Evolutionary conservation across 2,797 vertebrate genomes (phyloP), one percentile per base, ranked within the genome.

Genomic region (Lacerta bilineata): DNA sequence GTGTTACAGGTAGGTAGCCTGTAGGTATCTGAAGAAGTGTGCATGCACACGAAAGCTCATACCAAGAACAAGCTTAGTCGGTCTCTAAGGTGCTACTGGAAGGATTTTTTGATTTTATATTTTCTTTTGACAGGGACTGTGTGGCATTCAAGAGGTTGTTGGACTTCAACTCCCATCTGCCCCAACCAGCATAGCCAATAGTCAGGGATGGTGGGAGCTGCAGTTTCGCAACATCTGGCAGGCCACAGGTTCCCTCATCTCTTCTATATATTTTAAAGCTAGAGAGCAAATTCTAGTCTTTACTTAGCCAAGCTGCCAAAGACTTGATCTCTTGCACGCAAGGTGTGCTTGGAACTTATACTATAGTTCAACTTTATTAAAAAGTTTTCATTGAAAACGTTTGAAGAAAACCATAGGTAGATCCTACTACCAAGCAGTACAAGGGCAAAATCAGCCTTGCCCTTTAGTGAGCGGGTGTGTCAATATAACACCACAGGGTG

Each of bases 381-480:
- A 17, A 15, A 7, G 11, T 27, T 81, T 82, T 82, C 27, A 13
- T 25, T 66, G 25, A 41, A 68, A 68, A 43, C 8, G 17, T 82
- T 82, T 79, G 77, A 79, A 79, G 43, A 79, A 79, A 79, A 39
- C 59, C 55, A 80, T 33, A 80, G 20, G 20, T 25, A 64, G 20
- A 80, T 64, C 23, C 64, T 36, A 25, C 61, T 64, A 9, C 25
- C n/a, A 50, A 46, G n/a, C 68, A 18, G 8, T 2, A 25, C 8
- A 61, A 36, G 23, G 20, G 13, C 23, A 39, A 20, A 20, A 36
- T 46, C n/a, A 55, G 15, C 55, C 61, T 75, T 83, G 7, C 61
- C 36, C 64, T 50, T 50, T 61, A 50, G 25, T 55, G 23, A 50
- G 39, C 76, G 36, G 29, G 66, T 5, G 18, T 25, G 27, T 64